phyloP scores from a whole-genome alignment of 2,797 vertebrate species.

The Malurus splendens region DNA sequence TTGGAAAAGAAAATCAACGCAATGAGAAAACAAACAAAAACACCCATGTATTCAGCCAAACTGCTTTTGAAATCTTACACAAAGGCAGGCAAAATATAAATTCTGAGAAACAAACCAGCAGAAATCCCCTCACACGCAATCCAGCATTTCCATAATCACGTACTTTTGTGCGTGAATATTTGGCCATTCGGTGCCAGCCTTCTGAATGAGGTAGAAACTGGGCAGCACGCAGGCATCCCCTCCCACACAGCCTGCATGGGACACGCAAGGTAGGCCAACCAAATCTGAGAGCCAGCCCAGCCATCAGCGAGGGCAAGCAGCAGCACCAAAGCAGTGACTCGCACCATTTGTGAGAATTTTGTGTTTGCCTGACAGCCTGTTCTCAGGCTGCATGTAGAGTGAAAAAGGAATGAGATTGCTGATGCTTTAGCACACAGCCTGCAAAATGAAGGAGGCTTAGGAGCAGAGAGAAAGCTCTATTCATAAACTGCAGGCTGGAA shows the following conservation, averaged over 20 bases:
- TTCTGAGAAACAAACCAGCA: constrained; percentile 56
- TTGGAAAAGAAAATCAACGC: constrained; percentile 56
- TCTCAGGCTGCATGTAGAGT: background rate
- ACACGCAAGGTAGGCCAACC: background rate
- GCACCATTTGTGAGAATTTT: background rate
- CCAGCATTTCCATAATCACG: constrained; percentile 11
- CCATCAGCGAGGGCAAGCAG: background rate
- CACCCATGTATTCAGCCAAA: constrained; percentile 41
- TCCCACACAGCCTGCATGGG: background rate
- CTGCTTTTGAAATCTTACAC: constrained; percentile 63
- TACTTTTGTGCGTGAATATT: background rate
- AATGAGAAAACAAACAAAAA: constrained; percentile 56
- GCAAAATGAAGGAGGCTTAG: constrained; percentile 21
- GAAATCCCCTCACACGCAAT: constrained; percentile 48
- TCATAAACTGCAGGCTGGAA: constrained; percentile 49
- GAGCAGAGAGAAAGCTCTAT: constrained; percentile 15
- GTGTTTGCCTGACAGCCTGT: background rate
- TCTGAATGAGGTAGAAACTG: background rate
- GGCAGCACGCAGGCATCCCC: background rate
- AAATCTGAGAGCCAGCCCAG: background rate
- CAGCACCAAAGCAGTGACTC: background rate
- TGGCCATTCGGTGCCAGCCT: background rate
- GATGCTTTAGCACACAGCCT: constrained; percentile 1
- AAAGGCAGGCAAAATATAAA: constrained; percentile 59
- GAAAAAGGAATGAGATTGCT: background rate